A percentile compares a stretch with the other conserved stretches of the same genome.
Evolutionary conservation across 2,888 invertebrate genomes (phyloP).

Genomic region (Megalurothrips usitatus): DNA sequence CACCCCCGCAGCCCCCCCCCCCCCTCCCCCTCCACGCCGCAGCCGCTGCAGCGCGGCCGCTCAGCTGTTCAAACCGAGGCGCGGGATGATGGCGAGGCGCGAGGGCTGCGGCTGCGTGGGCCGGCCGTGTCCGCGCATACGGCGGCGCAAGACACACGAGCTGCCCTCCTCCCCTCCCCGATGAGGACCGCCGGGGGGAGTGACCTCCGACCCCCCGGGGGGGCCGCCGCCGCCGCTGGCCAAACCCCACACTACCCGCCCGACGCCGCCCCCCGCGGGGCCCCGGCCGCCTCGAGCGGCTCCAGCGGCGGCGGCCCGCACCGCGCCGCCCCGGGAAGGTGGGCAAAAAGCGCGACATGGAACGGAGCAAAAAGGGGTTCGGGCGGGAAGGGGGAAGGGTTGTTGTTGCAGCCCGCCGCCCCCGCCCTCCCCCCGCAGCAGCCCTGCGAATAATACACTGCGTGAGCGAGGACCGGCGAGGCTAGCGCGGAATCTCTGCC

Average conservation of each 20-base stretch:
- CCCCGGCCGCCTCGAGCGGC: neutral
- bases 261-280: neutral
- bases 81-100: neutral
- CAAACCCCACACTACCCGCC: too few species aligned
- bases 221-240: neutral
- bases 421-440: too few species aligned
- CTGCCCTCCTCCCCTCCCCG: too few species aligned
- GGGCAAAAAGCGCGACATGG: constrained; percentile 4
- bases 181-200: neutral
- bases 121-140: neutral
- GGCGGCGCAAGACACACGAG: too few species aligned
- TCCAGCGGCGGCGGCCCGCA: neutral
- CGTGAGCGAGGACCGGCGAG: too few species aligned
- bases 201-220: neutral
- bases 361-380: neutral
- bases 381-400: neutral
- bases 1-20: neutral
- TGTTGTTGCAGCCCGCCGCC: too few species aligned
- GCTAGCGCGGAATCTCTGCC: too few species aligned
- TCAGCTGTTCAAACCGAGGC: constrained; percentile 9
- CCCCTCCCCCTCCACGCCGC: neutral
- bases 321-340: neutral
- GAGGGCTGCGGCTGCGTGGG: neutral
- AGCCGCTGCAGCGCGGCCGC: neutral
- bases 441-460: too few species aligned